Evolutionary conservation across 2,888 invertebrate species (phyloP), one percentile per base, ranked within the genome.

Genomic region (Eumacrocentrus americanus): DNA sequence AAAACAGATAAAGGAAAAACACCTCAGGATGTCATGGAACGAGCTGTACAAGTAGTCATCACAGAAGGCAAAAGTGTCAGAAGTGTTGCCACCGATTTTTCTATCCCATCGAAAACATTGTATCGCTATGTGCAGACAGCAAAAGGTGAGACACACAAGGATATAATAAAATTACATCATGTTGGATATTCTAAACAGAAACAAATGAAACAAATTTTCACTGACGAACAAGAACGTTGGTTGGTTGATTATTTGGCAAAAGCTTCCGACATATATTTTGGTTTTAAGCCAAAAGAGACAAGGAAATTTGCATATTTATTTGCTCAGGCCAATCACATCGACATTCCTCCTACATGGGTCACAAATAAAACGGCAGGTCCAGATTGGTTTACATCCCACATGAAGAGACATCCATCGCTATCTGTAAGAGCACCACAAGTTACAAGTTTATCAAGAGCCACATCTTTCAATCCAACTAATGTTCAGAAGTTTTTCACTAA

Each of bases 401-500:
- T 67, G 47, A 59, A 62, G 38, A 61, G 68, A 14, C 58, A 67
- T 25, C 60, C 64, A 14, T 18, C n/a, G n/a, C 48, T 69, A 11
- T 65, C 66, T 6, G 48, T 67, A 5, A 20, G 65, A 16, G 58
- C 56, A 22, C 66, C 68, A 6, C 58, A 69, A 56, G 66, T 67
- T 23, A 69, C 69, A 7, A 67, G 69, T 48, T 48, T 69, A 12
- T 61, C 58, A 1, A 56, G 70, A 20, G 63, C 60, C 11, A 67
- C 63, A 7, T 58, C 59, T 7, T 68, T 71, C 38, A 62, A 64
- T 18, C 38, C 40, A 51, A 50, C 56, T 5, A 65, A 58, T 23
- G 64, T 67, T 1, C 9, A 48, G 4, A 34, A 23, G 18, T 66
- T 66, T 46, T 68, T 67, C 44, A 44, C 58, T 12, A 69, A 70